A percentile compares a stretch with the other conserved stretches of the same genome.
Evolutionary conservation across 2,888 invertebrate species (phyloP).

Genomic region (Pherbina coryleti): DNA sequence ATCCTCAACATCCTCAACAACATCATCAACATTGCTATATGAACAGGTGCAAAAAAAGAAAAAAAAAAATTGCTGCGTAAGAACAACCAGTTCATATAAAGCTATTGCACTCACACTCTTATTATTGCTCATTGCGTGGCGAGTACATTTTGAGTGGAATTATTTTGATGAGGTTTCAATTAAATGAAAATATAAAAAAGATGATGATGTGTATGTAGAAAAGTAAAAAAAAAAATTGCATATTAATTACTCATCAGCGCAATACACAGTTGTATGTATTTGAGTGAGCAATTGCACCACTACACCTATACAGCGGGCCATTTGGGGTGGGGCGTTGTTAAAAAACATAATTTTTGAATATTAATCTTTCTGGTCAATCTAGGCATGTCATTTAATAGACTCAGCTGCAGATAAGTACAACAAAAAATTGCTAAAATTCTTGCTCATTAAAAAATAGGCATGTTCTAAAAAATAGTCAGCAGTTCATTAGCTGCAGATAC

Average conservation of each 20-base stretch:
- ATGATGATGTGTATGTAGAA: too few relatives aligned
- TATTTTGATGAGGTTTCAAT: slow-evolving; percentile 49
- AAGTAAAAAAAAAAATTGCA: neutral
- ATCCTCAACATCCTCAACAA: slow-evolving; percentile 2
- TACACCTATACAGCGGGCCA: neutral
- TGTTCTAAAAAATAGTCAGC: neutral
- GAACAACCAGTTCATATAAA: slow-evolving; percentile 28
- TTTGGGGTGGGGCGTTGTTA: neutral
- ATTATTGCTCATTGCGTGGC: neutral
- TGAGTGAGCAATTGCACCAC: neutral
- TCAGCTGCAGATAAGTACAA: neutral
- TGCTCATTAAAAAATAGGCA: slow-evolving; percentile 23
- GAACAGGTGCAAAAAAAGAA: slow-evolving; percentile 28
- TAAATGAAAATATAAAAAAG: slow-evolving; percentile 38
- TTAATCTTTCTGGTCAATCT: neutral
- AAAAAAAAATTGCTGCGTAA: neutral
- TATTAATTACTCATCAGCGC: slow-evolving; percentile 39
- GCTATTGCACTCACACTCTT: slow-evolving; percentile 43
- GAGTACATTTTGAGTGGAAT: slow-evolving; percentile 15
- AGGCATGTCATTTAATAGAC: too few relatives aligned
- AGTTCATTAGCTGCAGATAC: neutral
- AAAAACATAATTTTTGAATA: neutral
- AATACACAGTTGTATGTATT: neutral
- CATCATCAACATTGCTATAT: slow-evolving; percentile 8
- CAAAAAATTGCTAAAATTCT: neutral